Evolutionary conservation across 37 sponge, comb jelly and placozoan species (phyloP), one percentile per base, ranked within the genome.

Genomic region (Beroe ovata): DNA sequence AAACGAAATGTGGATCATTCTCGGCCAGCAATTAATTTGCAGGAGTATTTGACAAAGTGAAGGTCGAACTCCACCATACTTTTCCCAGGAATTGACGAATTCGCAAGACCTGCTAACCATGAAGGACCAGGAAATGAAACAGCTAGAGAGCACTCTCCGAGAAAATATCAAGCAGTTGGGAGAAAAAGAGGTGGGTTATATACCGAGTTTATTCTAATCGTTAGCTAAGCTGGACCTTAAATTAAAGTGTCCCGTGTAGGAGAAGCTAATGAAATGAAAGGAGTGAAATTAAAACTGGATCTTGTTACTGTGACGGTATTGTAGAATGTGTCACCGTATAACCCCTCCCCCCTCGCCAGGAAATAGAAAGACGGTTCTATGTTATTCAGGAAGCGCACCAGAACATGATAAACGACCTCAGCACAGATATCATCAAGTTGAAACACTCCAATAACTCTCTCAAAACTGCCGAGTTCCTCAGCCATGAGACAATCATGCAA

Each of bases 381-480:
- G 54, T 42, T 25, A 77, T 77, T 1, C 84, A 77, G 22, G 84
- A 77, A 35, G 35, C 54, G 6, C 84, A 77, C 41, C 84, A 77
- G 54, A 77, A 77, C 47, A 77, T 77, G 84, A 77, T 77, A n/a
- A 77, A 77, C 28, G 84, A 77, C 28, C 84, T 77, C 28, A 77
- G 84, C 28, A 77, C 25, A 54, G 84, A 77, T 39, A 77, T 77
- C 1, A 77, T 77, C 84, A 77, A 40, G 84, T 77, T 77, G 33
- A 77, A 77, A 77, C 84, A 77, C 26, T n/a, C 41, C 54, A 77
- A 77, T 29, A 77, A 77, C 25, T 39, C 42, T 4, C 54, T 77
- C 4, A 77, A 77, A 42, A 77, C 84, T 16, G 84, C 84, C 0
- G 84, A 77, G 23, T 77, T 77, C 41, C 84, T 77, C 54, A 77